Evolutionary conservation across 2,113 vertebrate species (phyloP), one percentile per base, ranked within the genome.

Genomic region (Sebastes fasciatus): DNA sequence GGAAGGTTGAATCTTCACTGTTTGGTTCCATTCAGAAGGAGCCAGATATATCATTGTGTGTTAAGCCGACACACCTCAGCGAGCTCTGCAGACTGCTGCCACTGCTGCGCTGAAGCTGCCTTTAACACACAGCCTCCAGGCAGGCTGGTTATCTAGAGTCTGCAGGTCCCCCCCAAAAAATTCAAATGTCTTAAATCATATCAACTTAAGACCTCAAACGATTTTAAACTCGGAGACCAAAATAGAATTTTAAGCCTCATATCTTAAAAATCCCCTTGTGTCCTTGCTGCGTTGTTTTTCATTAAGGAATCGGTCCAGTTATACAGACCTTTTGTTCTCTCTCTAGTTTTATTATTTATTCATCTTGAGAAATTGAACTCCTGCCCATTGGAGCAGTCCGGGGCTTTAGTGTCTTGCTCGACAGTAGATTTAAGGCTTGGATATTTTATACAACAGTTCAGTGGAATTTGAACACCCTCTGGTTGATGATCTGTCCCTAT

Each of bases 61-160:
- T 74, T 89, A 10, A 89, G 82, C 79, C 8, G 84, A 88, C 80
- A 88, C 80, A 90, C 84, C 69, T 89, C 83, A 84, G 82, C 2
- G 55, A 86, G 86, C 83, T 84, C 75, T 77, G 86, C 82, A 83
- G 64, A 77, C 80, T 75, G 89, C 82, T 72, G 84, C 76, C 51
- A 34, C 48, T 82, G 83, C 78, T 77, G 84, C 80, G 54, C 64
- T 74, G 69, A 84, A 21, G 82, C 70, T 82, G 81, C 48, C 81
- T 48, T 82, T 51, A 67, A 64, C 76, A 19, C 54, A 74, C 63
- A 52, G 78, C 58, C 74, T 84, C 82, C 48, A 21, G 45, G 67
- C 72, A 58, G 52, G 55, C 81, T 80, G 79, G 55, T 86, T 92
- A 88, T 93, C 85, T 77, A 4, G 12, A 77, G 75, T 73, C 83